Base-by-base conservation (phyloP, 2,113 vertebrate genomes). In the Hydrochoerus hydrochaeris region DNA sequence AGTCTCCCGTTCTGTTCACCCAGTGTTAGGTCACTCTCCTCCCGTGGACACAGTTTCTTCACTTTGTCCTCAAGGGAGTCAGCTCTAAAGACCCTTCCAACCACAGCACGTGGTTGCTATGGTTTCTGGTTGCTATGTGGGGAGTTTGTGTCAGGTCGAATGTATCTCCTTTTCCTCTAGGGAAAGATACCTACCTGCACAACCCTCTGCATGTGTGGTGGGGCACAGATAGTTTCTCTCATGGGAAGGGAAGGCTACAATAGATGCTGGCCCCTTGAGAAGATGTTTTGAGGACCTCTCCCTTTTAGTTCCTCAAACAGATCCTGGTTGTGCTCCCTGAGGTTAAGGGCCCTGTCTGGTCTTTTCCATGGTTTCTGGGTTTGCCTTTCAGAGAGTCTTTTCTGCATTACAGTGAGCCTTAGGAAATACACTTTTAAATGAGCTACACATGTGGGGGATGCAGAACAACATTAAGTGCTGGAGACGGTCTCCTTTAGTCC, bases 1-100 rank as follows among this genome's bases (percentile, higher is more conserved):
- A 90, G 46, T 78, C 35, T 84, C 35, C 63, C 7, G 80, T 92
- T 94, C 73, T 95, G 30, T 60, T 96, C 60, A 91, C 73, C 67
- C 83, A 89, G 52, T 96, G 75, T 94, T 95, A 82, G 52, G 52
- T 78, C 67, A 54, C 32, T 69, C 28, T 89, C 60, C 28, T 86
- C 20, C 60, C 20, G 16, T 24, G 30, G 7, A 32, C 7, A 85
- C 65, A 78, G 78, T 93, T 95, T 46, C 30, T 60, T 84, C 35
- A 22, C 44, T 87, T 44, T 96, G 92, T 91, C 4, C 49, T 93
- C 19, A 83, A n/a, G 28, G 83, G 35, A 65, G 4, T 80, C 38
- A 75, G 8, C 41, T 7, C 14, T 67, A 30, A 69, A 87, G 60
- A 90, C 54, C 22, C 12, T 57, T 17, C n/a, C 49, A 73, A 49